Conservation (phyloP, 2,797 vertebrate species). For the Acanthurus lineatus region DNA sequence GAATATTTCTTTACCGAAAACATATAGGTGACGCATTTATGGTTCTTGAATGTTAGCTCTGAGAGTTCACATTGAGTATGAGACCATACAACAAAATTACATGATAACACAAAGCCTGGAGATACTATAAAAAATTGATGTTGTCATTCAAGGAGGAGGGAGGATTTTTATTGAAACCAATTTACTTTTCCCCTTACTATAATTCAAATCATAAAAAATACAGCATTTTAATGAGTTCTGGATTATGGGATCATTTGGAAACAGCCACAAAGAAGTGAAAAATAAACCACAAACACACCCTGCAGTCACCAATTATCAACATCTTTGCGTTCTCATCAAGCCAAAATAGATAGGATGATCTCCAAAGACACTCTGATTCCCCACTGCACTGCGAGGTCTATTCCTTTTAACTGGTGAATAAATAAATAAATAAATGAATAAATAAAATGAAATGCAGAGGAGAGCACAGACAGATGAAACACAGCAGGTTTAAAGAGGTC, state of each 20-base stretch:
- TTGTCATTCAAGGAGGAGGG: constrained; percentile 12
- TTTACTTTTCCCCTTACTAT: neutral
- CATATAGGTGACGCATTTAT: constrained; percentile 21
- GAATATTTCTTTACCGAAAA: constrained; percentile 42
- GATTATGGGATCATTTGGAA: constrained; percentile 29
- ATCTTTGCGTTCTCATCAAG: constrained; percentile 22
- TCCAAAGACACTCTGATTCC: constrained; percentile 10
- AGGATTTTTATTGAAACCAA: constrained; percentile 26
- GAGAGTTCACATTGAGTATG: constrained; percentile 20
- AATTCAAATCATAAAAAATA: constrained; percentile 33
- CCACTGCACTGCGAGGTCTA: constrained; percentile 4
- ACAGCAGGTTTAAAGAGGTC: constrained; percentile 60
- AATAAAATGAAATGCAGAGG: constrained; percentile 24
- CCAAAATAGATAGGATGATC: constrained; percentile 37
- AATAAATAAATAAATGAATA: constrained; percentile 20
- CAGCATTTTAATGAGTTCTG: constrained; percentile 30
- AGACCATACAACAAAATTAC: constrained; percentile 9
- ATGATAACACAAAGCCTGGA: constrained; percentile 29
- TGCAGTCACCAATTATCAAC: constrained; percentile 36
- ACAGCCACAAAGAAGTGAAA: constrained; percentile 13
- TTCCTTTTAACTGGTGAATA: constrained; percentile 27
- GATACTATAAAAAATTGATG: constrained; percentile 24
- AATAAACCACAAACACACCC: constrained; percentile 13
- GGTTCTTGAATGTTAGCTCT: constrained; percentile 24
- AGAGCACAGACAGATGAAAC: constrained; percentile 49